phyloP scores from a whole-genome alignment of 1,140 invertebrate species.

The Thaumatotibia leucotreta region DNA sequence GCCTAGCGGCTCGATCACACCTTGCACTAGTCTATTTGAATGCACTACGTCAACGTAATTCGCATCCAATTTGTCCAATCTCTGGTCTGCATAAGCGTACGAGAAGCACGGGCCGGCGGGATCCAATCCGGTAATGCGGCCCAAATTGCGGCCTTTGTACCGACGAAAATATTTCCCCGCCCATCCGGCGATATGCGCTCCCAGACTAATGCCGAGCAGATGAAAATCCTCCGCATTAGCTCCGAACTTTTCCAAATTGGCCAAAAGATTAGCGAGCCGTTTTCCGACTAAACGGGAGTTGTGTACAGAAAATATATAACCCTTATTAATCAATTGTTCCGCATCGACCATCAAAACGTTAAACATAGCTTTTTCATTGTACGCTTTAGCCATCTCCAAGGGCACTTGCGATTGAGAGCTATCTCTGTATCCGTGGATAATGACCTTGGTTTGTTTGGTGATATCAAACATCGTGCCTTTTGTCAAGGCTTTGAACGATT shows the following conservation, averaged over 20 bases:
- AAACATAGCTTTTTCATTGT: constrained; percentile 61
- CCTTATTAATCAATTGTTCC: constrained; percentile 57
- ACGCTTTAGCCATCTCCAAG: constrained; percentile 51
- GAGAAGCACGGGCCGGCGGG: constrained; percentile 77
- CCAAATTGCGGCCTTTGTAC: constrained; percentile 52
- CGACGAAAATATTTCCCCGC: constrained; percentile 77
- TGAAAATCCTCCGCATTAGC: constrained; percentile 72
- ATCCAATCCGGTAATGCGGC: constrained; percentile 76
- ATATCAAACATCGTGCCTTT: constrained; percentile 54
- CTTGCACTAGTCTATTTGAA: constrained; percentile 78
- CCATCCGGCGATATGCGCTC: constrained; percentile 78
- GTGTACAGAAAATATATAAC: constrained; percentile 58
- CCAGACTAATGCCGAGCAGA: constrained; percentile 79
- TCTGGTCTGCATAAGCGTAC: constrained; percentile 58
- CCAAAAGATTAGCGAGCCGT: constrained; percentile 70
- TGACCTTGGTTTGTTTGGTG: constrained; percentile 63
- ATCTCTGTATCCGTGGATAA: constrained; percentile 66
- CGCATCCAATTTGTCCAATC: constrained; percentile 80
- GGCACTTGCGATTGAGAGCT: constrained; percentile 57
- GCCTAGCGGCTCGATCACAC: constrained; percentile 78
- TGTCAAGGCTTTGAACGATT: constrained; percentile 48
- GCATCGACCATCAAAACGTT: constrained; percentile 64
- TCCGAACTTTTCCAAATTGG: constrained; percentile 72
- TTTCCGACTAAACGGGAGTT: constrained; percentile 69
- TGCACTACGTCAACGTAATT: constrained; percentile 81